A percentile compares a stretch with the other conserved stretches of the same genome.
phyloP scores from a whole-genome alignment of 2,797 vertebrate species.

The Gymnopithys bicolor region DNA sequence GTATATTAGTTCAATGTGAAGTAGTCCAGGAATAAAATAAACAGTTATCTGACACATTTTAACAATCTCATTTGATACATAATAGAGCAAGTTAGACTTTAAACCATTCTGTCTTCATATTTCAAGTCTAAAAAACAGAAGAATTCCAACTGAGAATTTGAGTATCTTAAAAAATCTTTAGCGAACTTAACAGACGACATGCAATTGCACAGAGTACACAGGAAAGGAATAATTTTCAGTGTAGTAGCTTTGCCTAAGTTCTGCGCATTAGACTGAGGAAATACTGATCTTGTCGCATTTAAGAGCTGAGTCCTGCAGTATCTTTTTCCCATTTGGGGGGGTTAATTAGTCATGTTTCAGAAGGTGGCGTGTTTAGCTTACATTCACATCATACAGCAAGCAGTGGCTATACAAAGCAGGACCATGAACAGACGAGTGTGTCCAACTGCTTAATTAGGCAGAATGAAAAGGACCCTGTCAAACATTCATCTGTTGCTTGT shows the following conservation, averaged over 20 bases:
- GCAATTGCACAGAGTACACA: constrained; percentile 36
- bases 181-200: constrained; percentile 42
- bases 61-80: constrained; percentile 51
- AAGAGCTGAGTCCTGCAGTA: constrained; percentile 71
- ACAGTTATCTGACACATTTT: constrained; percentile 40
- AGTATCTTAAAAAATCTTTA: constrained; percentile 66
- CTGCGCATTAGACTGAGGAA: constrained; percentile 68
- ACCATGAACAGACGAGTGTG: constrained; percentile 75
- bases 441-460: constrained; percentile 79
- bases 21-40: constrained; percentile 41
- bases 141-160: constrained; percentile 58
- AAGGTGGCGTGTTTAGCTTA: constrained; percentile 72
- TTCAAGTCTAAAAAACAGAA: constrained; percentile 49
- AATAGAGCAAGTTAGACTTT: constrained; percentile 60
- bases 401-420: constrained; percentile 67
- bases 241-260: constrained; percentile 59
- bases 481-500: constrained; percentile 77
- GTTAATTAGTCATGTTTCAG: constrained; percentile 80
- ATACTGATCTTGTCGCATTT: constrained; percentile 68
- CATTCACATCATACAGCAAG: constrained; percentile 66
- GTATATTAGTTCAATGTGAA: constrained; percentile 52
- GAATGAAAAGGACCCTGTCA: constrained; percentile 79
- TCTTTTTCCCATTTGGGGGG: constrained; percentile 61
- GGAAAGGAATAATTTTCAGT: constrained; percentile 63
- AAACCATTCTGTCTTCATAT: constrained; percentile 62